These are phyloP conservation scores for Geopemphigus sp. DNA, from an alignment of 1,140 invertebrate genomes.

Conservation along the genomic window DNA sequence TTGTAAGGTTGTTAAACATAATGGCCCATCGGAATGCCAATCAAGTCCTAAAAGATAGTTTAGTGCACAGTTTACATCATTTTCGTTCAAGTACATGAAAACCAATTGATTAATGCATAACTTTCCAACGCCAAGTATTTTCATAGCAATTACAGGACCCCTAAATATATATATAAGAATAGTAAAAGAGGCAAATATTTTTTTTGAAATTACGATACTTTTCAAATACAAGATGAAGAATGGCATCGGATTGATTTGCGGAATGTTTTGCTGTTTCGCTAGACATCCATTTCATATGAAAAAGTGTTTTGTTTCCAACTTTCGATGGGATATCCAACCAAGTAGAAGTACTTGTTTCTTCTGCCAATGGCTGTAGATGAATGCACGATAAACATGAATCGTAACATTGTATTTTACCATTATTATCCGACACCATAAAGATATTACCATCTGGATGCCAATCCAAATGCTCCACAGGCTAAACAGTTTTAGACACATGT, in stretches of 20 bases:
- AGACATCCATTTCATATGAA: constrained; percentile 62
- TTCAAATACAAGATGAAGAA: constrained; percentile 64
- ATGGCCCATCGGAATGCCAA: constrained; percentile 70
- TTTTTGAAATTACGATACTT: constrained; percentile 56
- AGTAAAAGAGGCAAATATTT: background rate
- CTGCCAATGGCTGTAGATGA: constrained; percentile 66
- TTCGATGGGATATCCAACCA: constrained; percentile 19
- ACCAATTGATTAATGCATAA: constrained; percentile 63
- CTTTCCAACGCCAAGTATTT: constrained; percentile 52
- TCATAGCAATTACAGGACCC: constrained; percentile 36
- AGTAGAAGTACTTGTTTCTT: constrained; percentile 61
- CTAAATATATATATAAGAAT: constrained; percentile 35
- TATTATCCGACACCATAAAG: constrained; percentile 68
- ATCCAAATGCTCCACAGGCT: constrained; percentile 57
- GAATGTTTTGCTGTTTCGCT: constrained; percentile 58
- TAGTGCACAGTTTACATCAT: constrained; percentile 68
- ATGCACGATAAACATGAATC: constrained; percentile 69
- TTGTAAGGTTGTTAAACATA: constrained; percentile 68
- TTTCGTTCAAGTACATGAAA: constrained; percentile 65
- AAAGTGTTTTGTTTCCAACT: constrained; percentile 51
- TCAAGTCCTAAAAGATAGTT: constrained; percentile 66
- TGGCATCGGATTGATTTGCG: constrained; percentile 53
- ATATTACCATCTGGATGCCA: constrained; percentile 73
- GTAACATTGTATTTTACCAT: constrained; percentile 75
- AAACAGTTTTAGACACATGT: background rate